phyloP scores from a whole-genome alignment of 1,140 invertebrate species.

The Schlechtendalia chinensis region DNA sequence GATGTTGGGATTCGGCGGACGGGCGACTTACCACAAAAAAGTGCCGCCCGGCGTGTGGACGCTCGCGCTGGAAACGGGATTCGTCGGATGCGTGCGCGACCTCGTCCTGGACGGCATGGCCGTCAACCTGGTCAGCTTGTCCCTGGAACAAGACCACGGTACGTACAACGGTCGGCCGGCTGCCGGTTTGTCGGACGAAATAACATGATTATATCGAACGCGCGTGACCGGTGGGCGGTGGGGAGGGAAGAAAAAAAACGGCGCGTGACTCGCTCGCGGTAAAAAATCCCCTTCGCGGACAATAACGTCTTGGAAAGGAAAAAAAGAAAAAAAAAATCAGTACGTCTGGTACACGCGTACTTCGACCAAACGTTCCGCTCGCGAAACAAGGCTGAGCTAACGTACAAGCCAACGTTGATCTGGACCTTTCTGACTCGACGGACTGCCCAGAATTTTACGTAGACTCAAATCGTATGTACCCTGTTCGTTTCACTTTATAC shows the following conservation, averaged over 20 bases:
- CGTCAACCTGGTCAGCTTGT: constrained; percentile 85
- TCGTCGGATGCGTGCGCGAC: constrained; percentile 92
- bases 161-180: constrained; percentile 36
- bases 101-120: constrained; percentile 88
- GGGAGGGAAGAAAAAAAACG: no score
- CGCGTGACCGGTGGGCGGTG: no score
- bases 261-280: no score
- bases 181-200: neutral
- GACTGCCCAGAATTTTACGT: no score
- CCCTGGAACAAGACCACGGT: constrained; percentile 87
- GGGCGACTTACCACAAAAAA: constrained; percentile 62
- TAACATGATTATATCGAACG: neutral
- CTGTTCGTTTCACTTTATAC: no score
- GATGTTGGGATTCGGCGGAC: constrained; percentile 81
- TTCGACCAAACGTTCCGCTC: neutral
- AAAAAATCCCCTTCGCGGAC: no score
- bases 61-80: constrained; percentile 82
- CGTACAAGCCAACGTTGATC: no score
- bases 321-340: no score
- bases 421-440: neutral
- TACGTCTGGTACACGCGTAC: no score
- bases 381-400: neutral
- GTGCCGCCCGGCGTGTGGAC: constrained; percentile 89
- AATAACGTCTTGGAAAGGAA: no score
- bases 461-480: no score